Base-by-base conservation (phyloP, 2,888 invertebrate species). In the Lycophotia porphyrea region DNA sequence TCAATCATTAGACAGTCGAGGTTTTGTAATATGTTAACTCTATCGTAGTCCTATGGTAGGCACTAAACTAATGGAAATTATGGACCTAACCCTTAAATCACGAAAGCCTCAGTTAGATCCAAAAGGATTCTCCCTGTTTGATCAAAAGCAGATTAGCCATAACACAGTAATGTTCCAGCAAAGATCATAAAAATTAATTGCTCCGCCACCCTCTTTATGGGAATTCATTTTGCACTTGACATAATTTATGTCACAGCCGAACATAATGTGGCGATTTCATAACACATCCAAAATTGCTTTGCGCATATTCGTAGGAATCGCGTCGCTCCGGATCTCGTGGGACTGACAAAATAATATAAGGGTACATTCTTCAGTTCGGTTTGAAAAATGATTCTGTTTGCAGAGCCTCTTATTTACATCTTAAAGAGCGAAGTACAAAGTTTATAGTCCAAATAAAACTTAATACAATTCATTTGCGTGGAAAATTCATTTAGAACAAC, bases 281-380 rank as follows among this genome's bases (percentile, higher is more conserved):
- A 85, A 79, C 76, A 80, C 60, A 73, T 73, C 47, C 47, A 70
- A 79, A 83, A 81, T 83, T 83, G 78, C 78, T 81, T 81, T 72
- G 71, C 60, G 68, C 49, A 82, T 75, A 73, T 79, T 75, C 60
- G 80, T 66, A 66, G 42, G 74, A 76, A 76, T 79, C 73, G 69
- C 71, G 71, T 52, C 60, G 71, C 34, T 67, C 36, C 58, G 24
- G 52, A 69, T 76, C 81, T 78, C 78, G 52, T 36, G 80, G 76
- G 85, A 77, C 58, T 71, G 65, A 84, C 74, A 73, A 77, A 85
- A 81, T 80, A 81, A 81, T 68, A 81, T 80, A 80, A 75, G 42
- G 52, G 42, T 66, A 80, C 66, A 71, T 80, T 70, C 65, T 61
- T 49, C 63, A 44, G 64, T 77, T 77, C 64, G 44, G 63, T 76